Conservation (phyloP, 2,797 vertebrate species). For the Lepus oiostolus region DNA sequence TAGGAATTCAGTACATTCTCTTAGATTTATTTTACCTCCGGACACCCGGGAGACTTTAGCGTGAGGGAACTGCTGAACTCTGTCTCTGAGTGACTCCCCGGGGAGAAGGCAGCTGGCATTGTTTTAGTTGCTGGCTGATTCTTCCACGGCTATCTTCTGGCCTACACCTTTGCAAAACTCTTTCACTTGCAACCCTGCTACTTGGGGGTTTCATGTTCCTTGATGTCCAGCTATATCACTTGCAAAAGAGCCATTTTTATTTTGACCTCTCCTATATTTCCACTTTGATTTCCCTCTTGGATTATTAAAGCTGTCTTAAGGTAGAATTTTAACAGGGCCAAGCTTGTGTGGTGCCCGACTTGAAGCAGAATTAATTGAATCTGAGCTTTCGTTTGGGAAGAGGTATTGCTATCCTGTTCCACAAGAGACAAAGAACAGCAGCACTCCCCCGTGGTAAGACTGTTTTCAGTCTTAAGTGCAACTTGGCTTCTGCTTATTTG, state of each 20-base stretch:
- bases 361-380: slow-evolving; percentile 59
- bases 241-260: slow-evolving; percentile 43
- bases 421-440: slow-evolving; percentile 23
- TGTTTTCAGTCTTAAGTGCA: slow-evolving; percentile 60
- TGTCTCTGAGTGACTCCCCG: slow-evolving; percentile 10
- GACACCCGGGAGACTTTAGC: slow-evolving; percentile 4
- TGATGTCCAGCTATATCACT: slow-evolving; percentile 45
- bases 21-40: slow-evolving; percentile 51
- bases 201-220: slow-evolving; percentile 61
- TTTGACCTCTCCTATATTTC: neutral
- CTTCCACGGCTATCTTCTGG: slow-evolving; percentile 33
- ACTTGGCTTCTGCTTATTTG: neutral
- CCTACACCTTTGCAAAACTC: slow-evolving; percentile 33
- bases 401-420: neutral
- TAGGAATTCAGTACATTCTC: slow-evolving; percentile 31
- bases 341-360: slow-evolving; percentile 1
- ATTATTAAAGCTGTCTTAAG: slow-evolving; percentile 37
- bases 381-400: slow-evolving; percentile 29
- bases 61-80: neutral
- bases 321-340: slow-evolving; percentile 5
- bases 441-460: neutral
- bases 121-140: slow-evolving; percentile 50
- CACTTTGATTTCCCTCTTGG: too few species aligned
- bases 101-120: slow-evolving; percentile 40
- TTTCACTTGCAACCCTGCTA: neutral